Evolutionary conservation across 2,797 vertebrate species (phyloP), one percentile per base, ranked within the genome.

Genomic region (Hyperoplus immaculatus): DNA sequence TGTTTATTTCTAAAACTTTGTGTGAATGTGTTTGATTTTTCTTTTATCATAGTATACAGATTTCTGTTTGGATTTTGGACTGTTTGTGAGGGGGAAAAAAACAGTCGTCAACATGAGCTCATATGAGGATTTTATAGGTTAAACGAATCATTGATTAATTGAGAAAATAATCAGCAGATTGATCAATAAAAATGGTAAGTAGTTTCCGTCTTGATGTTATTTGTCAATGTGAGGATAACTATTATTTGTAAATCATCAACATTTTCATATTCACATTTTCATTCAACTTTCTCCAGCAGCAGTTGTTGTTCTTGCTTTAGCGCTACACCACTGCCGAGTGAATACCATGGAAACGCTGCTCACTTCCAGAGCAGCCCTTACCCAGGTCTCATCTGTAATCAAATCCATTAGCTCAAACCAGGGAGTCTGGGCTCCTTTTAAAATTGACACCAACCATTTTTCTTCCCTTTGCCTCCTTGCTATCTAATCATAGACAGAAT

Each of bases 311-410:
- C 54, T 75, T 76, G 73, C 79, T 63, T 29, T 15, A 21, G 42
- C 58, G 47, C 39, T 43, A 71, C 71, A 72, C 16, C 49, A 16
- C 59, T 67, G 68, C 56, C 80, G 72, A 84, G 67, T 9, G 41
- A 83, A 67, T 60, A 53, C 41, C 57, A 18, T 69, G 62, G 75
- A 81, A 81, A 64, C 5, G 1, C 59, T 75, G 59, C 41, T 60
- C 47, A 75, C 77, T 73, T 74, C 63, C 45, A 74, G 47, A 21
- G 2, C 53, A 45, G 77, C 87, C 58, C 86, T 90, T 86, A 90
- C 83, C 65, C 70, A 80, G 46, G 29, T 64, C 76, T 82, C 61
- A 64, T 88, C 79, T 82, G 80, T 85, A 86, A 90, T 92, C 74
- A 90, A 92, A 90, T 81, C 77, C 76, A 77, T 85, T 89, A 72